phyloP scores from a whole-genome alignment of 2,113 vertebrate species.

The Poeciliopsis prolifica region DNA sequence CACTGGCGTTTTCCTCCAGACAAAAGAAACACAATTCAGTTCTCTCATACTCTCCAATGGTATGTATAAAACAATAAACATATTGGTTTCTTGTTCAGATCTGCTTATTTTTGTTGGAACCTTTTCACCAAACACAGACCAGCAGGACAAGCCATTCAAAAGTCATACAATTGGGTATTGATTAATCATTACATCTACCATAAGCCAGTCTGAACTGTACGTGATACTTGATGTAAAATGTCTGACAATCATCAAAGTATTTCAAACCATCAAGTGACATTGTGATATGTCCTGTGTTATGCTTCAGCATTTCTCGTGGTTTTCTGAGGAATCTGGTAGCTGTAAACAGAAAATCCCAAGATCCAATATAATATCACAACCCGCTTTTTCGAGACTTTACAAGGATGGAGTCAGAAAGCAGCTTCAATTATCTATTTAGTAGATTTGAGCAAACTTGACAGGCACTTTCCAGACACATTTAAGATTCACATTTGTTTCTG shows the following conservation, averaged over 20 bases:
- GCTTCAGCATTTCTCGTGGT: too few species aligned
- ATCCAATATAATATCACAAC: neutral
- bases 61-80: neutral
- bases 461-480: neutral
- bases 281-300: neutral
- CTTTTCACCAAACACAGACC: neutral
- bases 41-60: neutral
- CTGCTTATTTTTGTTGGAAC: neutral
- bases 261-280: neutral
- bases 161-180: neutral
- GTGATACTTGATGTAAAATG: neutral
- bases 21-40: neutral
- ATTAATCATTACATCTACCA: neutral
- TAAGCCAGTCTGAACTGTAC: neutral
- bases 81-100: neutral
- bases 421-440: neutral
- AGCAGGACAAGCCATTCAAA: neutral
- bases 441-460: neutral
- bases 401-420: neutral
- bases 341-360: neutral
- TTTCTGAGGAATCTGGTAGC: too few species aligned
- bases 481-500: neutral
- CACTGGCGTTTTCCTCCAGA: neutral
- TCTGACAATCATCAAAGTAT: neutral
- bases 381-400: neutral